Base-by-base conservation (phyloP, 2,888 invertebrate genomes). In the Lydus trimaculatus region DNA sequence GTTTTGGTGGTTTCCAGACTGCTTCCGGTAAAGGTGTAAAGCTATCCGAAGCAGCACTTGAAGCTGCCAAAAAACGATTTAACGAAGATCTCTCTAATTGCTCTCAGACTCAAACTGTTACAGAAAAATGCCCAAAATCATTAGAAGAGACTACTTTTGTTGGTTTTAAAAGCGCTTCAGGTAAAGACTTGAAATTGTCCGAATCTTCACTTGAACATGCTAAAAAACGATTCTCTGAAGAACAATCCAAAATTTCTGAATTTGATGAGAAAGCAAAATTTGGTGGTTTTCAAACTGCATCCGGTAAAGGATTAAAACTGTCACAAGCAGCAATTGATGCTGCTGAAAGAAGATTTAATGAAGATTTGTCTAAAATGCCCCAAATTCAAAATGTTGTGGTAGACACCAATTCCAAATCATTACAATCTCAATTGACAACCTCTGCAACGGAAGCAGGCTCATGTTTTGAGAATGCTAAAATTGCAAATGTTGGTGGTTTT, bases 261-360 rank as follows among this genome's bases (percentile, higher is more conserved):
- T 70, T 2, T 33, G 43, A 60, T 28, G 20, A 25, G 4, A 31
- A 31, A 23, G 25, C 8, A 23, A 25, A n/a, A 48, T 60, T 58
- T 31, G 20, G 8, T 9, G 61, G 39, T 59, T 85, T 85, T 71
- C 76, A 83, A 73, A 84, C 84, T 66, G 72, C 36, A 64, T 70
- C 39, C 66, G 70, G 20, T 70, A 73, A 64, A 63, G 72, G 62
- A 71, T 56, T 61, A 39, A 48, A 72, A 66, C 43, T 69, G 63
- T 58, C 66, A 68, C 4, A 56, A 56, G 25, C 25, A 56, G 43
- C 69, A 28, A 68, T 65, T 64, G 66, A 73, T 58, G 59, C 68
- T 20, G 68, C 70, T 63, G 62, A 31, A 59, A 58, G 7, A n/a
- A 58, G 61, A 31, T 73, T 73, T 66, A 69, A 36, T 33, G 31